Evolutionary conservation across 92 coral and sea anemone genomes (phyloP), one percentile per base, ranked within the genome.

Genomic region (Paramuricea clavata): DNA sequence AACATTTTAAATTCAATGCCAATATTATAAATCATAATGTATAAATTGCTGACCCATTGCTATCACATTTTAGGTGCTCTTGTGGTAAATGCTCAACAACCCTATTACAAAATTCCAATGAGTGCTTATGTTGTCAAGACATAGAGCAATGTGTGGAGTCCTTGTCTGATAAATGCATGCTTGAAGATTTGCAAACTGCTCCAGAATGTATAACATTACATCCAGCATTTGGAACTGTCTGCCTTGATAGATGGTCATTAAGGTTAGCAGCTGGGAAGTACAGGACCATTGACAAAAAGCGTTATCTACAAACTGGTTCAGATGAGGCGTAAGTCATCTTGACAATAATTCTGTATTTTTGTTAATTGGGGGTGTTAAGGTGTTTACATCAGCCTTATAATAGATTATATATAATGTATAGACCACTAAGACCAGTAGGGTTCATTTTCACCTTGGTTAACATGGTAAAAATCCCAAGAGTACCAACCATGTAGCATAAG

Each of bases 231-330:
- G 16, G 5, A 4, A 65, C 73, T 26, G 41, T 65, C 6, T 65
- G 34, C 34, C 76, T 69, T 9, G 76, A 69, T 17, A 31, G 76
- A 69, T 69, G 76, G 76, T 69, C 76, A 12, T 69, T 69, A 17
- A 12, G 76, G n/a, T 69, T 69, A 17, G 43, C 76, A 31, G 44
- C 21, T 5, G 13, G 12, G 13, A 69, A 69, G 76, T 69, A 69
- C 76, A 69, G 76, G 16, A 69, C 76, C 25, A 61, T 61, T 61
- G 33, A 61, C 17, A 61, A 26, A 17, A 61, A 61, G 16, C 3
- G 15, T 61, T 61, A 22, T 61, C 69, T 3, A 13, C 69, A 61
- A 61, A 61, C 69, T 22, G 69, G 69, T 5, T 61, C 69, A 21
- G 31, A 61, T n/a, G n/a, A 21, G 33, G 16, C 33, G 69, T 61